These are phyloP conservation scores for Caenorhabditis wallacei DNA, from an alignment of 2,888 invertebrate species.

Conservation along the genomic window DNA sequence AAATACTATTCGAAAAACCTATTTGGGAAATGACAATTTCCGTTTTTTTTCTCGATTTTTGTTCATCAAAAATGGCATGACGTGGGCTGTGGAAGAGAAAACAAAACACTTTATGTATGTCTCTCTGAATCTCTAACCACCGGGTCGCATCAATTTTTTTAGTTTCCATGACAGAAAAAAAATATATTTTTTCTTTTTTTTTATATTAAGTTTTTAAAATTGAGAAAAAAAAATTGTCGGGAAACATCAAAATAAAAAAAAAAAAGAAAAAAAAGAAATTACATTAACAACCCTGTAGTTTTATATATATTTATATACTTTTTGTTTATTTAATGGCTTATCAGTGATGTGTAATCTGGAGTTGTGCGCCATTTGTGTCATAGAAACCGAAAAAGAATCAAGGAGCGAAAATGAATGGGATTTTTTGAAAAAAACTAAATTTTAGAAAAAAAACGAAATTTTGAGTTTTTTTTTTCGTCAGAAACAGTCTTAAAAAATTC, in stretches of 20 bases:
- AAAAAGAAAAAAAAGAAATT: slow-evolving; percentile 1
- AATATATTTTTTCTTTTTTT: not conserved
- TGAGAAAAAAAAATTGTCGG: not conserved
- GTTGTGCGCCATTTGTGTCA: not conserved
- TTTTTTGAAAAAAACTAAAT: no score
- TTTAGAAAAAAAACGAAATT: no score
- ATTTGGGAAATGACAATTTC: not conserved
- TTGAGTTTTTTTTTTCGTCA: no score
- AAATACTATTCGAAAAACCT: slow-evolving; percentile 1
- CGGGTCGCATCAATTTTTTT: not conserved
- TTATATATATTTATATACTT: slow-evolving; percentile 18
- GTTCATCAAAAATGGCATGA: slow-evolving; percentile 9
- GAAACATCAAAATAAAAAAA: not conserved
- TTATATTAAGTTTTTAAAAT: not conserved
- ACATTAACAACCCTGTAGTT: slow-evolving; percentile 18
- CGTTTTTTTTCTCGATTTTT: not conserved
- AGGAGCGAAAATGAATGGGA: not conserved
- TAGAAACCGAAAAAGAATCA: not conserved
- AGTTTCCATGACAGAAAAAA: not conserved
- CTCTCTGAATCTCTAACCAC: slow-evolving; percentile 1
- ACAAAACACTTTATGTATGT: slow-evolving; percentile 1
- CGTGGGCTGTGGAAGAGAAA: not conserved
- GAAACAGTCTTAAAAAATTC: no score
- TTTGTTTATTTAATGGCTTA: slow-evolving; percentile 29
- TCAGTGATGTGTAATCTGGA: slow-evolving; percentile 33